Evolutionary conservation across 2,888 invertebrate genomes (phyloP).

Genomic region (Brachypalpus laphriformis): DNA sequence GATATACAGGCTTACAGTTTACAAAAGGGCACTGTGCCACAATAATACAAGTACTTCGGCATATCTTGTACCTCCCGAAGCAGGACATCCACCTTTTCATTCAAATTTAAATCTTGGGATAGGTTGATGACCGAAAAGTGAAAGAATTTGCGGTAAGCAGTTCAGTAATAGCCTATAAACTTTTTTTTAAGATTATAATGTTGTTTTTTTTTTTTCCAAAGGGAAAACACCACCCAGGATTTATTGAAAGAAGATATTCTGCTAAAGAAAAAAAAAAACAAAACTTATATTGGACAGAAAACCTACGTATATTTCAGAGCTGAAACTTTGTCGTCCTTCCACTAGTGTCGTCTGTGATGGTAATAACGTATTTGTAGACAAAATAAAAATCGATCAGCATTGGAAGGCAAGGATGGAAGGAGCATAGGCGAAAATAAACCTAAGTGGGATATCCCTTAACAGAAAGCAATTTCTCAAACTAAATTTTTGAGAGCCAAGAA

Average conservation of each 20-base stretch:
- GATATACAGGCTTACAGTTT: background rate
- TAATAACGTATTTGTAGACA: background rate
- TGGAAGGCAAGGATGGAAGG: background rate
- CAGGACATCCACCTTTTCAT: background rate
- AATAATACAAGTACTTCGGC: background rate
- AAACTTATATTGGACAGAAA: background rate
- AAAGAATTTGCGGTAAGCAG: background rate
- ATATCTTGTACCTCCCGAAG: background rate
- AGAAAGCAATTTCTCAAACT: slow-evolving; percentile 15
- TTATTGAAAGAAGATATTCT: background rate
- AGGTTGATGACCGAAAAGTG: background rate
- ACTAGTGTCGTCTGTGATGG: background rate
- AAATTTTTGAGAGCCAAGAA: background rate
- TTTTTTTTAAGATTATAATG: background rate
- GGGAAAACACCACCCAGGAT: background rate
- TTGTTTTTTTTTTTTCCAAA: too few species aligned
- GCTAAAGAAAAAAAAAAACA: too few species aligned
- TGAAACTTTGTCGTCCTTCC: background rate
- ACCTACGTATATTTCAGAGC: background rate
- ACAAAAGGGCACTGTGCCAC: background rate
- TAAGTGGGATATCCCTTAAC: background rate
- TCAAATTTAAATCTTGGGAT: background rate
- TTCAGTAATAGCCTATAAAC: background rate
- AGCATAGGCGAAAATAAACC: background rate
- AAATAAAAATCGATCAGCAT: slow-evolving; percentile 5